Conservation (phyloP, 2,888 invertebrate genomes). For the Pardosa pseudoannulata region DNA sequence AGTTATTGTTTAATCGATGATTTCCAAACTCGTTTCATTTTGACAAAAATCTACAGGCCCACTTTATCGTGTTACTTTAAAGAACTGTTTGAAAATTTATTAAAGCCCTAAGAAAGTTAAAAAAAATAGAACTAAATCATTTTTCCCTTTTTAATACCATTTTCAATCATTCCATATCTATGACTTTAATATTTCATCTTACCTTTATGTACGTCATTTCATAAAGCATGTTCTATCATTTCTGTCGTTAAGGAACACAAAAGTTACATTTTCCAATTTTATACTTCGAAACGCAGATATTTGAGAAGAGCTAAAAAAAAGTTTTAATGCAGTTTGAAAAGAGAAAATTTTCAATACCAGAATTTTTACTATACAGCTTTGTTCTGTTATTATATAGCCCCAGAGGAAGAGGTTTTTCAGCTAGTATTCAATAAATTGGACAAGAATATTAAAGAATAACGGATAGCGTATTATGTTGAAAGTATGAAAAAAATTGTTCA, state of each 20-base stretch:
- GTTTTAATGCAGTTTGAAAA: not conserved
- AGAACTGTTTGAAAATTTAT: too few relatives aligned
- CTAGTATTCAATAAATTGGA: slow-evolving; percentile 5
- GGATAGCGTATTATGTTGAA: not conserved
- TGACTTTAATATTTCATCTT: slow-evolving; percentile 7
- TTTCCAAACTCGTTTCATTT: too few relatives aligned
- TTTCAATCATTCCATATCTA: not conserved
- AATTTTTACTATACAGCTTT: not conserved
- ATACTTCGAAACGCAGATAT: slow-evolving; percentile 6
- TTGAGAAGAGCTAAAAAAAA: not conserved
- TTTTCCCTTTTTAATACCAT: not conserved
- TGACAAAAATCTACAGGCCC: too few relatives aligned
- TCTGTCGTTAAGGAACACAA: slow-evolving; percentile 11
- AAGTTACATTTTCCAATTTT: slow-evolving; percentile 11
- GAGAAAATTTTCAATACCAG: not conserved
- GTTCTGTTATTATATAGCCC: slow-evolving; percentile 14
- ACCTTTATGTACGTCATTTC: not conserved
- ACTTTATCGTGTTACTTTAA: too few relatives aligned
- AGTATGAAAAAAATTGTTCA: too few relatives aligned
- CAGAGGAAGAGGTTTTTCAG: not conserved
- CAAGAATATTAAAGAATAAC: not conserved
- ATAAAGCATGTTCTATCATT: slow-evolving; percentile 13
- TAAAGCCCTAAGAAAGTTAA: not conserved
- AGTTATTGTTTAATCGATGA: too few relatives aligned
- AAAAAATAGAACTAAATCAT: too few relatives aligned